These are phyloP conservation scores for Leptinotarsa juncta DNA, from an alignment of 2,888 invertebrate species.

Conservation along the genomic window DNA sequence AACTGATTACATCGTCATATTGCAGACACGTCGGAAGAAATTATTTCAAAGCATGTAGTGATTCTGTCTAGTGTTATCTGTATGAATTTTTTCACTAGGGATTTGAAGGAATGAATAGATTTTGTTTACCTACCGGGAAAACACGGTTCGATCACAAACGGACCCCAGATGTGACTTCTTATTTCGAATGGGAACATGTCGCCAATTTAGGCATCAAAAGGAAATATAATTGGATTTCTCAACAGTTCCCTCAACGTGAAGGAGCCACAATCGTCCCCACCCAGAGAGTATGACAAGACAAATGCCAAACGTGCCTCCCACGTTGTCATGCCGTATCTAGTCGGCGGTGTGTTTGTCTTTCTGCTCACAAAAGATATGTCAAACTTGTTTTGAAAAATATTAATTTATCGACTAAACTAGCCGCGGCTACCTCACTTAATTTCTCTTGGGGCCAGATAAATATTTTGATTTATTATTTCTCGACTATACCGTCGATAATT, in stretches of 20 bases:
- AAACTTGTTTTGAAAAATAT: slow-evolving; percentile 39
- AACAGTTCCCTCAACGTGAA: neutral
- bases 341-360: slow-evolving; percentile 56
- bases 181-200: neutral
- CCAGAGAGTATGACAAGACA: slow-evolving; percentile 69
- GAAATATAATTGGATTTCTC: neutral
- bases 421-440: slow-evolving; percentile 35
- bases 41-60: too few species aligned
- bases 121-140: too few species aligned
- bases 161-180: too few species aligned
- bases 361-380: slow-evolving; percentile 41
- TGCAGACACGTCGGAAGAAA: too few species aligned
- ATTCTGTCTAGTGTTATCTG: too few species aligned
- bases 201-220: neutral
- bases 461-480: slow-evolving; percentile 36
- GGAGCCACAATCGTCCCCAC: neutral
- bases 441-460: slow-evolving; percentile 36
- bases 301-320: slow-evolving; percentile 94
- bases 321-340: slow-evolving; percentile 84
- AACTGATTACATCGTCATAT: too few species aligned
- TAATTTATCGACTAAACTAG: slow-evolving; percentile 38
- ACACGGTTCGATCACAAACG: too few species aligned
- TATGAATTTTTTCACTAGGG: too few species aligned
- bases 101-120: too few species aligned
- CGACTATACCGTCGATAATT: slow-evolving; percentile 21